Base-by-base conservation (phyloP, 2,888 invertebrate genomes). In the Matsumyia berberina region DNA sequence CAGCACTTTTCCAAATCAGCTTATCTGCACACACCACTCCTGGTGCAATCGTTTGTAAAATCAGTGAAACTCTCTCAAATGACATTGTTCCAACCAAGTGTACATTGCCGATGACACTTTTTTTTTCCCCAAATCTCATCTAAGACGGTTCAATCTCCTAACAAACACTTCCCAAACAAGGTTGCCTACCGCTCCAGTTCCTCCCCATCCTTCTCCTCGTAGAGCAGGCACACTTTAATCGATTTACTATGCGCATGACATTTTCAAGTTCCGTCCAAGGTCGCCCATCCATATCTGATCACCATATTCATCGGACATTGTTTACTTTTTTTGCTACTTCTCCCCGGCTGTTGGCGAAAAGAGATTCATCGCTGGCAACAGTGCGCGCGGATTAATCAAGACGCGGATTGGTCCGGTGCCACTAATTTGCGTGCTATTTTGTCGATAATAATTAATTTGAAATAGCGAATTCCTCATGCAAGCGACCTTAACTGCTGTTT, bases 191-290 rank as follows among this genome's bases (percentile, higher is more conserved):
- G 42, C 31, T 72, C 51, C 39, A 29, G 39, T 49, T 60, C 51
- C 49, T 60, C 51, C 60, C 2, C 46, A 35, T 11, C 39, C 60
- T 53, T 15, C 72, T 4, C 31, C 19, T 12, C 9, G 2, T 3
- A 1, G 4, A 24, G 24, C 24, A n/a, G 19, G 44, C 9, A 7
- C 31, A 67, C 51, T 37, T 53, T 15, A 73, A 73, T 51, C 51
- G 51, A 73, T 53, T 62, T 11, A 53, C 60, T 42, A 24, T 62
- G 62, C 37, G 62, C 51, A 62, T 73, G 62, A 53, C 62, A 73
- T 73, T 73, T 73, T 42, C 24, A 73, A 62, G 62, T 44, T 53
- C 51, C 53, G 44, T 15, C 73, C 73, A 62, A 73, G 73, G 73
- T n/a, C 62, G 35, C 62, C 35, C 42, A 53, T 73, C 73, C 73